Evolutionary conservation across 1,140 invertebrate genomes (phyloP).

Genomic region (Zaprionus lachaisei): DNA sequence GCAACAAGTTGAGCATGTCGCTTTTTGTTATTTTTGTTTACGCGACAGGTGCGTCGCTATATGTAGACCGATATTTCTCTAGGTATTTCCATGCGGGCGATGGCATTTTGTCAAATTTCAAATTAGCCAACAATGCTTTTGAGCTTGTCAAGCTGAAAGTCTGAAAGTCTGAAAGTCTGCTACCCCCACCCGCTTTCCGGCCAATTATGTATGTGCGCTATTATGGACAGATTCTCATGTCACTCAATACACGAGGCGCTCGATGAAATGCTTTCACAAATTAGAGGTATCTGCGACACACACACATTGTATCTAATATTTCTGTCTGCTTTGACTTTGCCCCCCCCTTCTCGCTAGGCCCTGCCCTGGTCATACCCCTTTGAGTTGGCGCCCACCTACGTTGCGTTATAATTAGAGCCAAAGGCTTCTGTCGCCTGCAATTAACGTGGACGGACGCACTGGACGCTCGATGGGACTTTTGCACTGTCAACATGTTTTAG

Average conservation of each 20-base stretch:
- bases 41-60: conserved; percentile 75
- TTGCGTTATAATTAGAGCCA: conserved; percentile 72
- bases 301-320: conserved; percentile 14
- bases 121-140: conserved; percentile 53
- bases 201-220: conserved; percentile 77
- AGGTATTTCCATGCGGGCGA: conserved; percentile 54
- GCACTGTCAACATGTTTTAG: conserved; percentile 55
- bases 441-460: conserved; percentile 58
- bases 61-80: conserved; percentile 45
- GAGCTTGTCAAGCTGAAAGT: conserved; percentile 59
- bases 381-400: conserved; percentile 71
- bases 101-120: conserved; percentile 67
- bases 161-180: conserved; percentile 43
- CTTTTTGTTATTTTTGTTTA: conserved; percentile 78
- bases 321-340: conserved; percentile 51
- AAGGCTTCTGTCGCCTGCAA: conserved; percentile 75
- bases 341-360: too few relatives aligned
- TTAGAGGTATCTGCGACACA: conserved; percentile 62
- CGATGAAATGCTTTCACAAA: conserved; percentile 80
- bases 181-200: conserved; percentile 5
- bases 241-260: conserved; percentile 75
- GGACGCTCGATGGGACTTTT: conserved; percentile 40
- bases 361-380: background rate
- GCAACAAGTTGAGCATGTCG: conserved; percentile 67
- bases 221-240: conserved; percentile 81